A percentile compares a stretch with the other conserved stretches of the same genome.
Conservation (phyloP, 2,888 invertebrate species). For the Parochlus steinenii region DNA sequence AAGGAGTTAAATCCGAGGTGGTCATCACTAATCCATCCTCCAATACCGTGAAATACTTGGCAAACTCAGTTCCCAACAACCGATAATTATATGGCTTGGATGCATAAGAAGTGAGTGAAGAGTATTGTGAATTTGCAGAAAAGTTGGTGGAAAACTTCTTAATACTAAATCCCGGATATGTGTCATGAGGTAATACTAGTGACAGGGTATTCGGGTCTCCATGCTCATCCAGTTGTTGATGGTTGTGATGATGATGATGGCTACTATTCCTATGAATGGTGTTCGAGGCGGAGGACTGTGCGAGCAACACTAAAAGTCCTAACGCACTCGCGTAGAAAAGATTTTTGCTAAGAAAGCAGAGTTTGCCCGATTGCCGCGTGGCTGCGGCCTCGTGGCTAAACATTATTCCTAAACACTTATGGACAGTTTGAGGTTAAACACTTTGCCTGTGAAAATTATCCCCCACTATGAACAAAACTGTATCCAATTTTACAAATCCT, state of each 20-base stretch:
- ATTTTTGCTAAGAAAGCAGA: too few relatives aligned
- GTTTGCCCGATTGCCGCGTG: too few relatives aligned
- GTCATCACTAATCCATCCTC: conserved; percentile 84
- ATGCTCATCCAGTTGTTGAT: conserved; percentile 12
- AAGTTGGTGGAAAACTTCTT: conserved; percentile 42
- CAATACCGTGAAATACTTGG: conserved; percentile 72
- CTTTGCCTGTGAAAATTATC: too few relatives aligned
- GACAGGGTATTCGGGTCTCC: conserved; percentile 22
- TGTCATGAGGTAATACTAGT: conserved; percentile 68
- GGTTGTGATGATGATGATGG: conserved; percentile 12
- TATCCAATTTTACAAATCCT: too few relatives aligned
- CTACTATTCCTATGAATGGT: conserved; percentile 10
- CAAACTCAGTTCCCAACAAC: conserved; percentile 61
- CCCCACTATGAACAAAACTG: too few relatives aligned
- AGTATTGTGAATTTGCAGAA: conserved; percentile 5
- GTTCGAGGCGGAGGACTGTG: conserved; percentile 12
- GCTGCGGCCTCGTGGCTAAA: too few relatives aligned
- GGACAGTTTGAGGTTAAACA: too few relatives aligned
- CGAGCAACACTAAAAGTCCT: conserved; percentile 10
- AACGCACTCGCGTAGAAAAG: conserved; percentile 13
- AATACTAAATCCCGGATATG: conserved; percentile 76
- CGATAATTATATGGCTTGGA: conserved; percentile 37
- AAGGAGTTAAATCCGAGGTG: conserved; percentile 64
- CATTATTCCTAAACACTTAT: too few relatives aligned
- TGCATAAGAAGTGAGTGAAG: conserved; percentile 12